phyloP scores from a whole-genome alignment of 2,888 invertebrate genomes.

The Tribolium freemani region DNA sequence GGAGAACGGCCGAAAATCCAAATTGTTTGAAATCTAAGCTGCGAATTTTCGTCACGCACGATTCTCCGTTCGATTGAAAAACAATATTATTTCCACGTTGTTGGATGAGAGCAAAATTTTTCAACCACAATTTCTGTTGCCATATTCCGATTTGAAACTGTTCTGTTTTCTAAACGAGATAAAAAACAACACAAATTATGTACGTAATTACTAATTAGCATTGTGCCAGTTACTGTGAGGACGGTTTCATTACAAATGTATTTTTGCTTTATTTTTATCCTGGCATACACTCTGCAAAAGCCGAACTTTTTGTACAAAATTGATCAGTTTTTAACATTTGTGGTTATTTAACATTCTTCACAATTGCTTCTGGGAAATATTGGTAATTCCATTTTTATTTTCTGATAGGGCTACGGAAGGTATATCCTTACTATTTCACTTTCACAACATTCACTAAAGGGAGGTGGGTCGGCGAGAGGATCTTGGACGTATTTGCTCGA shows the following conservation, averaged over 20 bases:
- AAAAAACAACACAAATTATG: too few species aligned
- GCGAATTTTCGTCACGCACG: slow-evolving; percentile 42
- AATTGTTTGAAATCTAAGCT: slow-evolving; percentile 24
- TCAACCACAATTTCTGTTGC: neutral
- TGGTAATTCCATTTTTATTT: slow-evolving; percentile 54
- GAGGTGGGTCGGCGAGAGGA: slow-evolving; percentile 94
- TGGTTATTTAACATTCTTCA: too few species aligned
- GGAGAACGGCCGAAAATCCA: slow-evolving; percentile 22
- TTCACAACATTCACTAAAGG: slow-evolving; percentile 97
- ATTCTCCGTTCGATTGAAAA: slow-evolving; percentile 37
- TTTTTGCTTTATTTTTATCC: too few species aligned
- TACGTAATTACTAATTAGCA: too few species aligned
- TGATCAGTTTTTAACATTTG: too few species aligned
- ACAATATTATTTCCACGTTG: slow-evolving; percentile 43
- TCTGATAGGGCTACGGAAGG: slow-evolving; percentile 88
- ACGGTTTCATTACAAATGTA: too few species aligned
- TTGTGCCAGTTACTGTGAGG: too few species aligned
- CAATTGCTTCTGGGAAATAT: neutral
- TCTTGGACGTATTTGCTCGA: slow-evolving; percentile 91
- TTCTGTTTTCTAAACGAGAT: too few species aligned
- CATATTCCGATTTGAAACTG: too few species aligned
- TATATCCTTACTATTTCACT: slow-evolving; percentile 97
- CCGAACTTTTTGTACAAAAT: too few species aligned
- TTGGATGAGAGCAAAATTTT: slow-evolving; percentile 33
- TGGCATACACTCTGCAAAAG: too few species aligned